Percentiles rank a stretch among this genome's conserved stretches.
Evolutionary conservation across 2,888 invertebrate species (phyloP).

Genomic region (Coleophora flavipennella): DNA sequence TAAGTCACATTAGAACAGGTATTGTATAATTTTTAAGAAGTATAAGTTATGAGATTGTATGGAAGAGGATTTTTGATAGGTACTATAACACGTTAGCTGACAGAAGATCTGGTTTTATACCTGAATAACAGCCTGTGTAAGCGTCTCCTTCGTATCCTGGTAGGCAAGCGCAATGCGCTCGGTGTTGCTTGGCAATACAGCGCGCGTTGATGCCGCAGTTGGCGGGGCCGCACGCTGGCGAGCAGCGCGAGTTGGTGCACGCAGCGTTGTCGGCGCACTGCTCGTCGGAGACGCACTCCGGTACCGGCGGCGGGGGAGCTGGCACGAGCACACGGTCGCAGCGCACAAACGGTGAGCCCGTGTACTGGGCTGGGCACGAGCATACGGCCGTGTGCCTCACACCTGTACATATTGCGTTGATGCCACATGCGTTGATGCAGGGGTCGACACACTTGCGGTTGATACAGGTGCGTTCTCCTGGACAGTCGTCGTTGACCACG

Average conservation of each 20-base stretch:
- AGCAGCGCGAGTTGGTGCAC: slow-evolving; percentile 82
- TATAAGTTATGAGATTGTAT: too few species aligned
- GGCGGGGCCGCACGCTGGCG: slow-evolving; percentile 80
- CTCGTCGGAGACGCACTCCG: slow-evolving; percentile 82
- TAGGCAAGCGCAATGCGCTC: slow-evolving; percentile 86
- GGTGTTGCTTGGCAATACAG: slow-evolving; percentile 83
- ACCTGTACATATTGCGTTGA: slow-evolving; percentile 87
- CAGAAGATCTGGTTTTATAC: slow-evolving; percentile 42
- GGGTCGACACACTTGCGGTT: slow-evolving; percentile 89
- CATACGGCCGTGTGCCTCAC: slow-evolving; percentile 83
- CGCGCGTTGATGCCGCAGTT: slow-evolving; percentile 85
- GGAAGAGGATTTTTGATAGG: too few species aligned
- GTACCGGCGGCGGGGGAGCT: slow-evolving; percentile 67
- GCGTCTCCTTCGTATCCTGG: slow-evolving; percentile 90
- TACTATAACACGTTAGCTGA: too few species aligned
- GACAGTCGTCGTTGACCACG: slow-evolving; percentile 88
- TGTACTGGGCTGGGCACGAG: slow-evolving; percentile 83
- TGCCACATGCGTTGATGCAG: slow-evolving; percentile 85
- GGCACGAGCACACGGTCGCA: slow-evolving; percentile 66
- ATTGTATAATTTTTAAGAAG: too few species aligned
- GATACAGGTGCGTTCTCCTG: slow-evolving; percentile 85
- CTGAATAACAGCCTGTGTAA: slow-evolving; percentile 81
- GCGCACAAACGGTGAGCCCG: slow-evolving; percentile 83
- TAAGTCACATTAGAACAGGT: too few species aligned
- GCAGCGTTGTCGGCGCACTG: slow-evolving; percentile 89